Conservation (phyloP, 2,888 invertebrate genomes). For the Drosophila koepferae region DNA sequence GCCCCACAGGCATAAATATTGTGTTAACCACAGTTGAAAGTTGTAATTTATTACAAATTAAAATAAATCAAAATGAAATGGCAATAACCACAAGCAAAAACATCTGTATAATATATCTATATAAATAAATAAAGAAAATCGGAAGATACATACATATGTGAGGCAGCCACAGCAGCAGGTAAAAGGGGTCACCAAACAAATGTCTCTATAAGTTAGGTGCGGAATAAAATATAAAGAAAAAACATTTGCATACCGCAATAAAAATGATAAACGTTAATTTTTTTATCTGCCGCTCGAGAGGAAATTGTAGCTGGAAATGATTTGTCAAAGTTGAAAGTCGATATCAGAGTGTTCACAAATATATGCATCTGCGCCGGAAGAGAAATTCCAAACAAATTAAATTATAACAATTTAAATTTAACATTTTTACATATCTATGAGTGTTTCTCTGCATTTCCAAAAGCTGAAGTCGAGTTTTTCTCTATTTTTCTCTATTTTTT, state of each 20-base stretch:
- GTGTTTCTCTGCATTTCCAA: conserved; percentile 17
- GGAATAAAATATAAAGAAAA: conserved; percentile 19
- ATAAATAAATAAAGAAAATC: conserved; percentile 9
- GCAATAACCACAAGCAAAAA: conserved; percentile 30
- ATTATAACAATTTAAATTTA: conserved; percentile 55
- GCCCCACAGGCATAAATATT: conserved; percentile 63
- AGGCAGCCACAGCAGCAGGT: neutral
- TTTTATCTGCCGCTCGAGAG: conserved; percentile 48
- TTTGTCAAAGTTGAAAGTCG: conserved; percentile 68
- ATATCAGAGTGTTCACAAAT: conserved; percentile 30
- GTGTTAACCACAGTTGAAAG: conserved; percentile 70
- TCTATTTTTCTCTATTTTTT: too few relatives aligned
- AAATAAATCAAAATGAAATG: conserved; percentile 74
- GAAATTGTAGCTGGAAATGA: conserved; percentile 73
- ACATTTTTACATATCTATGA: conserved; percentile 34
- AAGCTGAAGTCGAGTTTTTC: conserved; percentile 12
- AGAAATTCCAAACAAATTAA: conserved; percentile 65
- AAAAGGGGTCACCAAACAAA: conserved; percentile 38
- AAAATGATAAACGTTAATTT: conserved; percentile 78
- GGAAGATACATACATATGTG: conserved; percentile 19
- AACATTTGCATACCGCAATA: conserved; percentile 60
- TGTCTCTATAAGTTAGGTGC: conserved; percentile 56
- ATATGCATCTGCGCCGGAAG: conserved; percentile 52
- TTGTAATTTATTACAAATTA: conserved; percentile 80
- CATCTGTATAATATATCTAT: neutral